Conservation (phyloP, 2,113 vertebrate species). For the Cyphomyrus discorhynchus region DNA sequence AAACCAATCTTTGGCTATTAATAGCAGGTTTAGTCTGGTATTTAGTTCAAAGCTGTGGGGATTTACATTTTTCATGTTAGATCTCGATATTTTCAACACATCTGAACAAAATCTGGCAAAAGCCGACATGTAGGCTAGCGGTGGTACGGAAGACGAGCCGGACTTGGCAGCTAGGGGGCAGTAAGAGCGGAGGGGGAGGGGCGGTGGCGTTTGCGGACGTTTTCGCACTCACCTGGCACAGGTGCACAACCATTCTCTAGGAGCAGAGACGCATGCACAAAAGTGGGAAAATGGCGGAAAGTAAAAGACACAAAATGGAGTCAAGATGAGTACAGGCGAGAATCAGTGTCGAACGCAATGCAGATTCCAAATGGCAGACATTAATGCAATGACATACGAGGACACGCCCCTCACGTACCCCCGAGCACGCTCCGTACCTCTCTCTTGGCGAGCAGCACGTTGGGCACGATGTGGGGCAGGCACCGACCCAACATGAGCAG, state of each 20-base stretch:
- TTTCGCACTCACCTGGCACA: conserved; percentile 84
- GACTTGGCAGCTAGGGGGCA: background rate
- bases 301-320: conserved; percentile 53
- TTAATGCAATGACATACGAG: background rate
- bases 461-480: conserved; percentile 94
- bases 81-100: background rate
- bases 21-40: background rate
- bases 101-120: background rate
- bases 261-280: conserved; percentile 89
- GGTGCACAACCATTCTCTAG: conserved; percentile 97
- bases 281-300: conserved; percentile 86
- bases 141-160: background rate
- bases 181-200: background rate
- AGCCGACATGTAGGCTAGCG: background rate
- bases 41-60: background rate
- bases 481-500: conserved; percentile 96
- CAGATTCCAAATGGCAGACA: background rate
- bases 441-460: conserved; percentile 92
- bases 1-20: background rate
- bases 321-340: conserved; percentile 3
- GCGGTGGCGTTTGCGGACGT: background rate
- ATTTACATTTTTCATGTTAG: background rate
- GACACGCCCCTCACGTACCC: background rate
- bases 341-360: background rate
- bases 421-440: conserved; percentile 65